Conservation (phyloP, 2,888 invertebrate species). For the Lobophora halterata region DNA sequence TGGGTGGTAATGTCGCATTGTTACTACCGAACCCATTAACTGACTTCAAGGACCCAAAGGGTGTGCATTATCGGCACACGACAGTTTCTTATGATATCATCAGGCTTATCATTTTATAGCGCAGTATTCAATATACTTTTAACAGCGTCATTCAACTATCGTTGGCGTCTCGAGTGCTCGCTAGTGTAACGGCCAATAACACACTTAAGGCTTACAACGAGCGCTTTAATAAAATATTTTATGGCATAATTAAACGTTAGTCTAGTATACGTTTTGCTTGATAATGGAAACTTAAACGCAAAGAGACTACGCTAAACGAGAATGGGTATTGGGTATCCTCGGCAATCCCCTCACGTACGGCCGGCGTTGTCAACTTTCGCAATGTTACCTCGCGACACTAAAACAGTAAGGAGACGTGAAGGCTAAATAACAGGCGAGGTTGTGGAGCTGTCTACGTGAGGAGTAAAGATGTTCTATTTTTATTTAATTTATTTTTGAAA, state of each 20-base stretch:
- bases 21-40: constrained; percentile 60
- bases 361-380: constrained; percentile 74
- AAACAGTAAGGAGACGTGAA: constrained; percentile 67
- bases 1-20: constrained; percentile 68
- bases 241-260: constrained; percentile 40
- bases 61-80: constrained; percentile 51
- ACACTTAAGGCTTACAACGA: constrained; percentile 31
- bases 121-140: constrained; percentile 43
- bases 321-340: constrained; percentile 59
- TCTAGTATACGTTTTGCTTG: constrained; percentile 32
- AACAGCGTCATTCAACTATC: constrained; percentile 41
- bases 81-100: constrained; percentile 52
- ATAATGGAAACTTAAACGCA: constrained; percentile 60
- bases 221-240: constrained; percentile 38
- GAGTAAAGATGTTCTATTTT: constrained; percentile 35
- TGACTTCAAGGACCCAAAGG: constrained; percentile 51
- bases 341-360: constrained; percentile 68
- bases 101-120: constrained; percentile 37
- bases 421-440: constrained; percentile 61
- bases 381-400: constrained; percentile 71
- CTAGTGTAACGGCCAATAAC: constrained; percentile 37
- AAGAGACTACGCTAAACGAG: constrained; percentile 51
- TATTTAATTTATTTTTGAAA: no score
- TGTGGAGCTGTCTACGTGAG: constrained; percentile 52
- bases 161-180: constrained; percentile 32